Evolutionary conservation across 1,140 invertebrate genomes (phyloP), one percentile per base, ranked within the genome.

Genomic region (Psilanteris sp.): DNA sequence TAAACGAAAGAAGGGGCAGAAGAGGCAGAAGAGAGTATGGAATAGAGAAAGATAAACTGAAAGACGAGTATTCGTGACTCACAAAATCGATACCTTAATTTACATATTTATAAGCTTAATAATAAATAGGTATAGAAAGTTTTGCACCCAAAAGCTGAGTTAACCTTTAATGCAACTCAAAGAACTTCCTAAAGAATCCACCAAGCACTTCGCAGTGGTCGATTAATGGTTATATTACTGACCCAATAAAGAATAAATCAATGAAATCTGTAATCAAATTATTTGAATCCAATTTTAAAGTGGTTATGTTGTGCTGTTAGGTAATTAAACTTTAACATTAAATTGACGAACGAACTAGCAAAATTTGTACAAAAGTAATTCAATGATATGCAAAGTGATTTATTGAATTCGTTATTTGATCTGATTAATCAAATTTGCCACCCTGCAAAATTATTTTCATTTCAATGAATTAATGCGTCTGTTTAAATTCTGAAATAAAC

Each of bases 21-120:
- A 29, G n/a, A n/a, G 15, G 4, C 7, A 32, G 15, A 18, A 8
- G 13, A 10, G 14, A 46, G 27, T n/a, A n/a, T 9, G 13, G 8
- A 4, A 7, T n/a, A n/a, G n/a, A 27, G 32, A 46, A 8, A 20
- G 10, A 15, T 14, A 13, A 9, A 9, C 7, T 1, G 27, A 41
- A 31, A 4, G 13, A 11, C 5, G 32, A 26, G 24, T 27, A 24
- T 55, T 55, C 39, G 37, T 48, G 50, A 57, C 20, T 67, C 46
- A 10, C 18, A 36, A 67, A 77, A 83, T 83, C 81, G 79, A 84
- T 84, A 76, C 43, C 41, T 62, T 50, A 36, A 72, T 77, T 73
- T 81, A 68, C 81, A 81, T 81, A 84, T 84, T 84, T 80, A 83
- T 78, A 72, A 81, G 72, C 57, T 77, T 77, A 82, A 82, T 82